phyloP scores from a whole-genome alignment of 2,888 invertebrate genomes.

The Coecobrya sp. region DNA sequence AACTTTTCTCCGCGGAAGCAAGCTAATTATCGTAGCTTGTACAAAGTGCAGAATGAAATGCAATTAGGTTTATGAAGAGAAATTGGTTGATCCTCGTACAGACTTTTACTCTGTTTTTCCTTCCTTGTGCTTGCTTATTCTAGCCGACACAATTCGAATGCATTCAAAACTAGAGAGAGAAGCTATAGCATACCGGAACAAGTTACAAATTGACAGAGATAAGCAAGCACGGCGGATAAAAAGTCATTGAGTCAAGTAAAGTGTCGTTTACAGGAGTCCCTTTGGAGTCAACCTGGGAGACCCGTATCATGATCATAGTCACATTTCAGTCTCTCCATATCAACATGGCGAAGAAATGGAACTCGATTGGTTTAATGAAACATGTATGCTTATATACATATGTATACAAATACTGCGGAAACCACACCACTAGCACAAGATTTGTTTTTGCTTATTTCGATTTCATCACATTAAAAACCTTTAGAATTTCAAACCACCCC shows the following conservation, averaged over 20 bases:
- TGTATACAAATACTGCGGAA: not conserved
- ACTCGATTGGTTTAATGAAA: not conserved
- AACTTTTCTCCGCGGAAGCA: constrained; percentile 53
- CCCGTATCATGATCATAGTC: constrained; percentile 62
- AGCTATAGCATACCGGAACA: constrained; percentile 10
- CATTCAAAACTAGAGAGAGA: constrained; percentile 17
- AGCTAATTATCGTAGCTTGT: constrained; percentile 84
- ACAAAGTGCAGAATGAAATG: constrained; percentile 86
- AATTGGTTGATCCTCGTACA: constrained; percentile 82
- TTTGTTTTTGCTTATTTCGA: constrained; percentile 55
- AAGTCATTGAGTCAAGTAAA: constrained; percentile 83
- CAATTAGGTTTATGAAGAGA: constrained; percentile 86
- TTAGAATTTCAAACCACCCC: constrained; percentile 74
- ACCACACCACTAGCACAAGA: constrained; percentile 33
- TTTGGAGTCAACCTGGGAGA: constrained; percentile 77
- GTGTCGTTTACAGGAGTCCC: constrained; percentile 83
- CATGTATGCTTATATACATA: not conserved
- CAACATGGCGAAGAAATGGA: not conserved
- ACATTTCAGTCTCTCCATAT: constrained; percentile 1
- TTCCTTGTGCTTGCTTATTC: not conserved
- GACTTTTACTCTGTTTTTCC: constrained; percentile 52
- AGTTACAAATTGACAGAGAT: constrained; percentile 60
- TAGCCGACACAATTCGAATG: not conserved
- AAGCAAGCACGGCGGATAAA: constrained; percentile 72
- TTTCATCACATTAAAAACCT: constrained; percentile 74